A percentile compares a stretch with the other conserved stretches of the same genome.
Conservation (phyloP, 2,113 vertebrate genomes). For the Grantiella picta region DNA sequence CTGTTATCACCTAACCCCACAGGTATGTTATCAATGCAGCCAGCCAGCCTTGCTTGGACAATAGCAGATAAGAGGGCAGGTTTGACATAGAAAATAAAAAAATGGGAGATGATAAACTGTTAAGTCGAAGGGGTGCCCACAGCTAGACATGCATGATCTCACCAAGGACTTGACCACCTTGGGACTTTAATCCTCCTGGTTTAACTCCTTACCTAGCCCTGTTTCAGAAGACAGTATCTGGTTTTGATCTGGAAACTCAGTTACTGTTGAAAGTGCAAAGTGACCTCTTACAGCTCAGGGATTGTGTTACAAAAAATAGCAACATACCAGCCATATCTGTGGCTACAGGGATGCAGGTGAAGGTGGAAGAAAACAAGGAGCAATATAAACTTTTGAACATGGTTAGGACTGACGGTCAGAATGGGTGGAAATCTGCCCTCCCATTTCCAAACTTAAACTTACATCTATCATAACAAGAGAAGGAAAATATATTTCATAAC, state of each 20-base stretch:
- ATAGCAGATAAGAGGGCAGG: not conserved
- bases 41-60: not conserved
- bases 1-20: not conserved
- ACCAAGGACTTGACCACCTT: not conserved
- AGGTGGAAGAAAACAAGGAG: not conserved
- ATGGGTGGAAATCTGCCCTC: not conserved
- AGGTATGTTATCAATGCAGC: not conserved
- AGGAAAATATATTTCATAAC: not conserved
- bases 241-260: not conserved
- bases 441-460: not conserved
- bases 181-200: not conserved
- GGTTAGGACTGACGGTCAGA: not conserved
- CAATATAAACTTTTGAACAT: not conserved
- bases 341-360: not conserved
- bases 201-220: not conserved
- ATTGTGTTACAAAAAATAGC: rapidly evolving
- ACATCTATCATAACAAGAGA: not conserved
- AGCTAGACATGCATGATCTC: not conserved
- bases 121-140: not conserved
- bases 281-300: not conserved
- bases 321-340: not conserved
- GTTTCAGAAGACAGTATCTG: not conserved
- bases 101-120: not conserved
- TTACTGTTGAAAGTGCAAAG: not conserved
- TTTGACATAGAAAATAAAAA: not conserved